Base-by-base conservation (phyloP, 2,888 invertebrate species). In the Lycaena phlaeas region DNA sequence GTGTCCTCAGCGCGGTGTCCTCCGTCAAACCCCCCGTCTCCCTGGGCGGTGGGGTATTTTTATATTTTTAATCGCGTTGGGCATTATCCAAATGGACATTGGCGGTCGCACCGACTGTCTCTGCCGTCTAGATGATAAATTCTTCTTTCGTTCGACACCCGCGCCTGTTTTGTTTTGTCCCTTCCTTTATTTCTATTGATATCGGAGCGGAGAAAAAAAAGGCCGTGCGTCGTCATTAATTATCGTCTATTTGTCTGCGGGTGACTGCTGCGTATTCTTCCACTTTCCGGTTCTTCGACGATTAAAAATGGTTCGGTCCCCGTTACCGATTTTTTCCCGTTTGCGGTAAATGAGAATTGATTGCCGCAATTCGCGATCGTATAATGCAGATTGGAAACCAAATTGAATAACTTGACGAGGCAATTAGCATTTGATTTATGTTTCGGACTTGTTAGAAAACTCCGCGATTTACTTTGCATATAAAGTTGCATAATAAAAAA, bases 41-140 rank as follows among this genome's bases (percentile, higher is more conserved):
- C 52, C 59, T 50, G 56, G 53, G 55, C 61, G 63, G 57, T 71
- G 75, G 74, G 75, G 77, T 82, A 84, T 84, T 84, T 84, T 84
- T 84, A 84, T 84, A 84, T 84, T 84, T 84, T 84, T 84, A 84
- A 84, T 84, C 84, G 84, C 78, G 82, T 75, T 74, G 81, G 78
- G 82, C 79, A 84, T 84, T 84, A 84, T 81, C 82, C 84, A 82
- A 84, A 84, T 84, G 84, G 84, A 84, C 84, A 82, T 72, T 76
- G 81, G 78, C 73, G 79, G 76, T 68, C 68, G 69, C 64, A 66
- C 67, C 75, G 74, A 72, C 73, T 75, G 75, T 64, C 68, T 71
- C 68, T 71, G 72, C 76, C 77, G 77, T 71, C 76, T 73, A 71
- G 73, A 84, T 84, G 82, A 84, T 84, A 84, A 82, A 84, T 84